A percentile compares a stretch with the other conserved stretches of the same genome.
Conservation (phyloP, 2,888 invertebrate genomes). For the Volucella inflata region DNA sequence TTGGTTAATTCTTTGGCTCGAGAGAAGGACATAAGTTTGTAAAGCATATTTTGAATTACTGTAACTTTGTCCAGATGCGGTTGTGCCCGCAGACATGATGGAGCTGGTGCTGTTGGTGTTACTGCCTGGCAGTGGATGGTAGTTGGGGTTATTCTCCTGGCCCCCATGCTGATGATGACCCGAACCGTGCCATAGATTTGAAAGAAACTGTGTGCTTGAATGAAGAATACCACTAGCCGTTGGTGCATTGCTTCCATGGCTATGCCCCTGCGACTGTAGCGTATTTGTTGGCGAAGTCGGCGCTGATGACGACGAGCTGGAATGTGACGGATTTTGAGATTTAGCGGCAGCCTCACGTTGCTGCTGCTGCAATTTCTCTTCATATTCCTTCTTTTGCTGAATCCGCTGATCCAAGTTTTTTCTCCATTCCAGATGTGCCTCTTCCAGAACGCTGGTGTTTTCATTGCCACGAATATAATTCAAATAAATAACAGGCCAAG, state of each 20-base stretch:
- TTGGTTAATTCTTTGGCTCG: constrained; percentile 1
- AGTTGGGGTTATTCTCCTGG: constrained; percentile 79
- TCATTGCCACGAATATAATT: constrained; percentile 84
- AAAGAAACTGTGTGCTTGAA: constrained; percentile 87
- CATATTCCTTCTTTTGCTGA: constrained; percentile 78
- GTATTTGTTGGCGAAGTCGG: constrained; percentile 79
- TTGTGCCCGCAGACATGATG: constrained; percentile 50
- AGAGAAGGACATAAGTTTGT: not conserved
- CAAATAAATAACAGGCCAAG: constrained; percentile 87
- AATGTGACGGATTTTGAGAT: constrained; percentile 68
- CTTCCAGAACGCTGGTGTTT: constrained; percentile 76
- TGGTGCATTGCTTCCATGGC: constrained; percentile 30
- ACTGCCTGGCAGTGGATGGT: constrained; percentile 41
- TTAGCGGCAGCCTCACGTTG: constrained; percentile 14
- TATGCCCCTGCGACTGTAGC: constrained; percentile 17
- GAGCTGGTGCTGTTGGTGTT: constrained; percentile 58
- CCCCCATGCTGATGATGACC: constrained; percentile 83
- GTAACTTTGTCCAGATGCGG: constrained; percentile 60
- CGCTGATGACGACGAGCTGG: constrained; percentile 77
- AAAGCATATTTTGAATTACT: constrained; percentile 56
- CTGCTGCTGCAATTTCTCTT: constrained; percentile 74
- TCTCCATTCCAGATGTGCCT: constrained; percentile 80
- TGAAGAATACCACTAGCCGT: constrained; percentile 83
- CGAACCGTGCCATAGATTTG: constrained; percentile 86
- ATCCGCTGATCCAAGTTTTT: constrained; percentile 79